These are phyloP conservation scores for Drosophila prostipennis DNA, from an alignment of 2,888 invertebrate species.

Conservation along the genomic window DNA sequence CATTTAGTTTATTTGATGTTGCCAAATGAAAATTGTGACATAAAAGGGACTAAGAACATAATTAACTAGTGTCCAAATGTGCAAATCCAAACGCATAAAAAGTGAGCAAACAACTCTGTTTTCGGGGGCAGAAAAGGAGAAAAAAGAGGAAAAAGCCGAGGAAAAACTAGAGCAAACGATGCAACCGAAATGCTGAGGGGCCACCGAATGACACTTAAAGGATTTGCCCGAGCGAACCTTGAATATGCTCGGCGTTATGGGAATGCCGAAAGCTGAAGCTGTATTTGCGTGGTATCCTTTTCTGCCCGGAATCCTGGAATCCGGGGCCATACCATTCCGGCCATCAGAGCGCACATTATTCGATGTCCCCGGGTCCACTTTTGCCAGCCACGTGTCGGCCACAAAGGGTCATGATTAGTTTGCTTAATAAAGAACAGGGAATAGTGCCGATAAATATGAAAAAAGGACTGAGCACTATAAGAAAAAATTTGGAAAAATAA, in stretches of 20 bases:
- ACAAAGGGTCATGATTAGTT: constrained; percentile 79
- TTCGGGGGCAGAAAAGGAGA: constrained; percentile 4
- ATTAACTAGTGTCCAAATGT: constrained; percentile 78
- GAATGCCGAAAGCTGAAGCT: constrained; percentile 9
- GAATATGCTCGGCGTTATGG: constrained; percentile 60
- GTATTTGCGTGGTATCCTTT: constrained; percentile 5
- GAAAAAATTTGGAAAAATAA: background rate
- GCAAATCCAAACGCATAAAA: constrained; percentile 77
- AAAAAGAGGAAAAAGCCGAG: constrained; percentile 4
- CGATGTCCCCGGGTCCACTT: constrained; percentile 50
- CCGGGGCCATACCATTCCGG: constrained; percentile 14
- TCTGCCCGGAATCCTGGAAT: constrained; percentile 4
- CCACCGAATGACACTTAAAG: constrained; percentile 73
- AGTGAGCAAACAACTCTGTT: constrained; percentile 50
- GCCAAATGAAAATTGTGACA: constrained; percentile 79
- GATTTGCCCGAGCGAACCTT: constrained; percentile 58
- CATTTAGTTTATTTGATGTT: constrained; percentile 79
- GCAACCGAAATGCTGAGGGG: constrained; percentile 26
- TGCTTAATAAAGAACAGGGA: constrained; percentile 49
- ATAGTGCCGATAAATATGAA: constrained; percentile 29
- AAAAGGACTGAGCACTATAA: constrained; percentile 6
- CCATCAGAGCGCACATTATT: constrained; percentile 58
- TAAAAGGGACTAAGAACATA: constrained; percentile 80
- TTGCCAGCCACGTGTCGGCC: constrained; percentile 70
- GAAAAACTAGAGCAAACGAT: constrained; percentile 38